phyloP scores from a whole-genome alignment of 1,140 invertebrate genomes.

The Steinernema khuongi region DNA sequence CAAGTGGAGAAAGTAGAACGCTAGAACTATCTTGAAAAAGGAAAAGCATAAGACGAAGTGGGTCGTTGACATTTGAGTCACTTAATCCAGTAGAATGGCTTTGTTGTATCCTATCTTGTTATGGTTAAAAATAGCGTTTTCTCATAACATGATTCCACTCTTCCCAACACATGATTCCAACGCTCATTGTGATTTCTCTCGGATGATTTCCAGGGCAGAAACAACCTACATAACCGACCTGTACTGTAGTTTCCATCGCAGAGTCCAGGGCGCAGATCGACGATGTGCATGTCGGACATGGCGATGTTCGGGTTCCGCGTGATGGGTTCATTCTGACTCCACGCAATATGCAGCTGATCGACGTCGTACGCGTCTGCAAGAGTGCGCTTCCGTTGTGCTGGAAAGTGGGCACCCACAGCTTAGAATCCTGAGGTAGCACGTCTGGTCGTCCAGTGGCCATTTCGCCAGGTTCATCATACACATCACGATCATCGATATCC shows the following conservation, averaged over 20 bases:
- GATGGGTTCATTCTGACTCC: constrained; percentile 46
- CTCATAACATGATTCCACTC: no score
- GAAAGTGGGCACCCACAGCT: constrained; percentile 61
- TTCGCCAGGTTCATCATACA: constrained; percentile 67
- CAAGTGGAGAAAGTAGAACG: no score
- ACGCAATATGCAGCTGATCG: constrained; percentile 49
- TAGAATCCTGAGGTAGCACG: constrained; percentile 67
- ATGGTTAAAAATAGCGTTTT: no score
- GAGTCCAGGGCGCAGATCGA: constrained; percentile 45
- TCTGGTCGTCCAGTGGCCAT: constrained; percentile 65
- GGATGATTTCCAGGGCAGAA: no score
- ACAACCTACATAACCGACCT: no score
- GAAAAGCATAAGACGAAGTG: no score
- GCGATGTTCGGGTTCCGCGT: constrained; percentile 50
- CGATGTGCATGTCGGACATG: constrained; percentile 54
- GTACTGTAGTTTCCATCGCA: constrained; percentile 57
- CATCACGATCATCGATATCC: constrained; percentile 65
- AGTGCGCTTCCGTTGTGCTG: neutral
- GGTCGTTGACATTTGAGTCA: no score
- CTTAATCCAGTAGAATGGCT: no score
- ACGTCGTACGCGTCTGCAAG: constrained; percentile 54
- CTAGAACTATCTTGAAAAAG: no score
- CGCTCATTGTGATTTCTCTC: no score
- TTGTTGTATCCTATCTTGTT: no score
- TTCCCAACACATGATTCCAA: no score